A percentile compares a stretch with the other conserved stretches of the same genome.
Evolutionary conservation across 1,140 invertebrate genomes (phyloP).

Genomic region (Frieseomelitta varia): DNA sequence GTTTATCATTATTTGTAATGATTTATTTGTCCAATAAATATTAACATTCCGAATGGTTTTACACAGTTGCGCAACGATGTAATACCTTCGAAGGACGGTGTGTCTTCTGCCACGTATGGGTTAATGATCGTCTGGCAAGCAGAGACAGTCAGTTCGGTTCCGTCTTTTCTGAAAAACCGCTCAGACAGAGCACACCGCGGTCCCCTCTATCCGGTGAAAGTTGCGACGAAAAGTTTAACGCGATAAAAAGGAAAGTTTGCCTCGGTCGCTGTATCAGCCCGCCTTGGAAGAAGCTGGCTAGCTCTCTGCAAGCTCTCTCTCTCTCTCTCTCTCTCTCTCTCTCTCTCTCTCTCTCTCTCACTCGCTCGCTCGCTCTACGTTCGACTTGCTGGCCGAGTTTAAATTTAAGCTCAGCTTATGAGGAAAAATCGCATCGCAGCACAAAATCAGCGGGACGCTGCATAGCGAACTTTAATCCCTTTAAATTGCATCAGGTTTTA

Average conservation of each 20-base stretch:
- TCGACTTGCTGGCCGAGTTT: conserved; percentile 36
- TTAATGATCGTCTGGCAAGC: not conserved
- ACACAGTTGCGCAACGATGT: no score
- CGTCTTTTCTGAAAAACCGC: not conserved
- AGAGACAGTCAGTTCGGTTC: not conserved
- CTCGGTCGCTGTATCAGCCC: conserved; percentile 20
- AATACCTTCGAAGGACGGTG: no score
- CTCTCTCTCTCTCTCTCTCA: no score
- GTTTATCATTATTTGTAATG: no score
- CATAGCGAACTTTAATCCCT: conserved; percentile 13
- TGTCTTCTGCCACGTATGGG: no score
- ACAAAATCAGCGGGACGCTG: conserved; percentile 18
- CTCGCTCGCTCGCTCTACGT: not conserved
- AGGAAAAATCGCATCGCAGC: conserved; percentile 11
- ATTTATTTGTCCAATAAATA: no score
- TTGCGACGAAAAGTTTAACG: conserved; percentile 17
- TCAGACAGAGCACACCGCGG: no score
- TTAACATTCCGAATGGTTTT: no score
- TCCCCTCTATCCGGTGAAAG: not conserved
- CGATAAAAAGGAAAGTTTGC: conserved; percentile 30
- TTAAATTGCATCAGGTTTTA: conserved; percentile 19
- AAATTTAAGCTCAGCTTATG: conserved; percentile 39
- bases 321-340: no score
- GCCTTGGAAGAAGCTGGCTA: conserved; percentile 8
- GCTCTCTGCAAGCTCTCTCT: no score